These are phyloP conservation scores for Reinhardtius hippoglossoides DNA, from an alignment of 2,113 vertebrate species.

Conservation along the genomic window DNA sequence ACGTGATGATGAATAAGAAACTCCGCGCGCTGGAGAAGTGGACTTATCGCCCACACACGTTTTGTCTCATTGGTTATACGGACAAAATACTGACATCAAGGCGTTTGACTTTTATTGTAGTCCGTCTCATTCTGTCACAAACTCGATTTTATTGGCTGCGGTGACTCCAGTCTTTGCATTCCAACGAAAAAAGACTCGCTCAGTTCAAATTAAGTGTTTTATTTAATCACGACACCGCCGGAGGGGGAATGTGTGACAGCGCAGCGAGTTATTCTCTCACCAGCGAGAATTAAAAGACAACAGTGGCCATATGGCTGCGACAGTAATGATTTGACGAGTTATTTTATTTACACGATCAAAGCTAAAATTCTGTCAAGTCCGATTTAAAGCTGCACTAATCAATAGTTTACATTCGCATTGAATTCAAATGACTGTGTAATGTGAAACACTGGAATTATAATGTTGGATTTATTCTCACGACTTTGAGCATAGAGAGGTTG, in stretches of 20 bases:
- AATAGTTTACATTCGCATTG: neutral
- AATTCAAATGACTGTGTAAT: neutral
- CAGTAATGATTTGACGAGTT: constrained; percentile 4
- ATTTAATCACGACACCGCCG: constrained; percentile 31
- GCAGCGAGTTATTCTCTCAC: constrained; percentile 16
- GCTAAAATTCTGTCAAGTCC: neutral
- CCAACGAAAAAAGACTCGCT: constrained; percentile 16
- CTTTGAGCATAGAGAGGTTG: too few relatives aligned
- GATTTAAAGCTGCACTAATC: constrained; percentile 2
- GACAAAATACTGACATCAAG: constrained; percentile 25
- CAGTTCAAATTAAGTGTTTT: constrained; percentile 34
- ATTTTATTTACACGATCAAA: constrained; percentile 29
- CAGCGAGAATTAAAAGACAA: constrained; percentile 19
- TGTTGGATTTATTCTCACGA: neutral
- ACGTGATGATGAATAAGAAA: constrained; percentile 24
- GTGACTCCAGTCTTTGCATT: constrained; percentile 12
- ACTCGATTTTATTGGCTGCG: constrained; percentile 41
- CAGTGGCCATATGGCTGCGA: neutral
- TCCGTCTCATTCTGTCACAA: constrained; percentile 30
- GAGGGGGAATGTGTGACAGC: constrained; percentile 27
- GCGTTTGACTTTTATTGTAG: constrained; percentile 45
- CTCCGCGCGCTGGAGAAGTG: neutral
- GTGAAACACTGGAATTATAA: neutral
- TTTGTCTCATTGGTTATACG: constrained; percentile 31
- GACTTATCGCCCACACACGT: constrained; percentile 29